phyloP scores from a whole-genome alignment of 2,113 vertebrate species.

The Corvus moneduloides region DNA sequence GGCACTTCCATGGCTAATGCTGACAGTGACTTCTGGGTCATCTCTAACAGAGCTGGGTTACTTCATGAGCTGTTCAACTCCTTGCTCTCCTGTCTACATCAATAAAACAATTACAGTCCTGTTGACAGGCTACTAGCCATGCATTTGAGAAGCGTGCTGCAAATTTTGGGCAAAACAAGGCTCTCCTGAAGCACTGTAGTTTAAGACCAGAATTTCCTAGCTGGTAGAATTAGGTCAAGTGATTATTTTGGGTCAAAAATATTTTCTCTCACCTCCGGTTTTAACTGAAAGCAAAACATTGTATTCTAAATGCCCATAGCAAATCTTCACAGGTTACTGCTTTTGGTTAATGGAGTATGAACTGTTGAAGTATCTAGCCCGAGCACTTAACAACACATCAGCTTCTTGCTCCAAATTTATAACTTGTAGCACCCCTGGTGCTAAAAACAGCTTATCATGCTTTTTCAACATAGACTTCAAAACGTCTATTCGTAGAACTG shows the following conservation, averaged over 20 bases:
- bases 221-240: constrained; percentile 17
- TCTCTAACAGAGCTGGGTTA: neutral
- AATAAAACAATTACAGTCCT: constrained; percentile 9
- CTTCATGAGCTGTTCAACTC: neutral
- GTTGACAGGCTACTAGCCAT: neutral
- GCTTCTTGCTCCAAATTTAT: constrained; percentile 47
- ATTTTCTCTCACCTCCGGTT: neutral
- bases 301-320: constrained; percentile 11
- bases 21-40: neutral
- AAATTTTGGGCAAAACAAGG: neutral
- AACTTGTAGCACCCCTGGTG: neutral
- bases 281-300: constrained; percentile 40
- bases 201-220: neutral
- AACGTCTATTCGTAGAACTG: neutral
- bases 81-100: neutral
- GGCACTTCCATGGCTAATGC: neutral
- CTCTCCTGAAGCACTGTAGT: neutral
- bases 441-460: constrained; percentile 11
- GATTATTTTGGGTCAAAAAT: neutral
- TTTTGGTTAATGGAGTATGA: constrained; percentile 50
- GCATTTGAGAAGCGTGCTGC: neutral
- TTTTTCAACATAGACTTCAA: neutral
- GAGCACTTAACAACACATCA: constrained; percentile 47
- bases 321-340: constrained; percentile 40
- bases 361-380: constrained; percentile 21